Conservation (phyloP, 1,140 invertebrate genomes). For the Tribolium madens region DNA sequence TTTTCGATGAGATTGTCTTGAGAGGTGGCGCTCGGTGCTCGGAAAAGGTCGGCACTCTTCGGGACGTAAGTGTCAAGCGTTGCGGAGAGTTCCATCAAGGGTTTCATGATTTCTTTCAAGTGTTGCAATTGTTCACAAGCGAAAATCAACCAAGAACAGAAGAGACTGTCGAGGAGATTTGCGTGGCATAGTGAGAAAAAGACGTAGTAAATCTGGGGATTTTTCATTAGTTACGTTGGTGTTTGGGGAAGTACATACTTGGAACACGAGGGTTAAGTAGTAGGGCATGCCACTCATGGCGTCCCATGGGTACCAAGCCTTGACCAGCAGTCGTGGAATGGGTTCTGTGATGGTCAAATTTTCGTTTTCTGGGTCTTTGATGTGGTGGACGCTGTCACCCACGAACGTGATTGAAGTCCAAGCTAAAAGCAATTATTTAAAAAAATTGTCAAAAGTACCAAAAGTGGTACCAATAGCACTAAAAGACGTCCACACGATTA, state of each 20-base stretch:
- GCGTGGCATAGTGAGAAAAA: conserved; percentile 77
- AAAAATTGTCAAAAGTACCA: conserved; percentile 14
- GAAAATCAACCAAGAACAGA: conserved; percentile 86
- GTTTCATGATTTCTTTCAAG: conserved; percentile 86
- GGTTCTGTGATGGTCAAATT: conserved; percentile 77
- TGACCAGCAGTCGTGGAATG: conserved; percentile 79
- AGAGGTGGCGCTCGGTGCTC: conserved; percentile 71
- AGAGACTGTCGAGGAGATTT: conserved; percentile 80
- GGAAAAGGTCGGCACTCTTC: conserved; percentile 82
- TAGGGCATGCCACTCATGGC: conserved; percentile 76
- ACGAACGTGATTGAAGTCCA: conserved; percentile 83
- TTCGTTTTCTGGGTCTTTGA: conserved; percentile 75
- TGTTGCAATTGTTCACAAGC: conserved; percentile 87
- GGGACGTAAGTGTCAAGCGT: conserved; percentile 83
- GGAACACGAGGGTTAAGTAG: conserved; percentile 75
- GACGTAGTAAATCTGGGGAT: conserved; percentile 77
- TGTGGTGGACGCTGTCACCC: conserved; percentile 77
- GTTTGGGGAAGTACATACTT: conserved; percentile 66
- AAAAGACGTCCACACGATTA: conserved; percentile 73
- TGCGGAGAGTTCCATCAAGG: conserved; percentile 85
- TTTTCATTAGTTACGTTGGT: conserved; percentile 36
- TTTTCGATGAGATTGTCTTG: conserved; percentile 69
- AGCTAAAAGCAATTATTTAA: conserved; percentile 49
- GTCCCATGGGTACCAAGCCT: conserved; percentile 82
- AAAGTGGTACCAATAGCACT: conserved; percentile 69